Evolutionary conservation across 2,113 vertebrate species (phyloP).

Genomic region (Ctenodactylus gundi): DNA sequence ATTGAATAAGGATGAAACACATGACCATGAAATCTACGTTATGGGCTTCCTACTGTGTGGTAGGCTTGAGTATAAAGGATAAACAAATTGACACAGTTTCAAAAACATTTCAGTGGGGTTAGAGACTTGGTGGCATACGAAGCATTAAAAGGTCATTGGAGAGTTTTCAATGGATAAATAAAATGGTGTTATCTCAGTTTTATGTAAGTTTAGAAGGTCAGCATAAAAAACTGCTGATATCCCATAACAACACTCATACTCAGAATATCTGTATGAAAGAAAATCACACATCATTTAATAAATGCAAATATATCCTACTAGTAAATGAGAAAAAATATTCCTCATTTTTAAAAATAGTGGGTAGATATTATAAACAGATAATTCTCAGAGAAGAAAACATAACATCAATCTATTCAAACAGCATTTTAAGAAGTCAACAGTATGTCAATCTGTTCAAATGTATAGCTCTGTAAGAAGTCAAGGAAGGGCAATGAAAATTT

Average conservation of each 20-base stretch:
- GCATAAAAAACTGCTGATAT: background rate
- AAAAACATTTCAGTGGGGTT: background rate
- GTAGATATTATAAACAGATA: background rate
- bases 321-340: background rate
- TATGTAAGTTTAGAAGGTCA: background rate
- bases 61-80: background rate
- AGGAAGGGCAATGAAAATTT: background rate
- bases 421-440: background rate
- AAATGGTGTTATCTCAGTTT: background rate
- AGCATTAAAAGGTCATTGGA: background rate
- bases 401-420: background rate
- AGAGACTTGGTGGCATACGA: background rate
- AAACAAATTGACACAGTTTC: background rate
- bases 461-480: background rate
- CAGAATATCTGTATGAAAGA: background rate
- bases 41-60: background rate
- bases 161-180: background rate
- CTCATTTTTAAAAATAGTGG: background rate
- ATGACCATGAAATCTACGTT: background rate
- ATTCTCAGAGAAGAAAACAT: constrained; percentile 1
- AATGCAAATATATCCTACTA: background rate
- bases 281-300: background rate
- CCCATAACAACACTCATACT: background rate
- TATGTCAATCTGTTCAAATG: background rate
- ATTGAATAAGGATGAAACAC: background rate